A percentile compares a stretch with the other conserved stretches of the same genome.
Conservation (phyloP, 2,113 vertebrate species). For the Lampris megalopsis region DNA sequence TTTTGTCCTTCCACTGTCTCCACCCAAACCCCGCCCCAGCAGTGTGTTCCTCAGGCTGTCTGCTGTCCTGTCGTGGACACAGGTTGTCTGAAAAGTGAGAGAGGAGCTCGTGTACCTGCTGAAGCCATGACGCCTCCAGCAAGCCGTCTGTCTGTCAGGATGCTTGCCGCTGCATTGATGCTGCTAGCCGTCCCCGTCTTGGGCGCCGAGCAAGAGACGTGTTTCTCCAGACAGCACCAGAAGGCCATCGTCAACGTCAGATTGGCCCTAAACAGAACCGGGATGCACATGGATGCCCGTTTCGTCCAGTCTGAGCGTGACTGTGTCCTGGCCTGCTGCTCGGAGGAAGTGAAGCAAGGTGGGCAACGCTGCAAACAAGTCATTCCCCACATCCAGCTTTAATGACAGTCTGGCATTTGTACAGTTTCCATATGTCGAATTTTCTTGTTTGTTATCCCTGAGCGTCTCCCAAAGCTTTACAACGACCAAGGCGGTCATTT, state of each 20-base stretch:
- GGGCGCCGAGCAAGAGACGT: conserved; percentile 66
- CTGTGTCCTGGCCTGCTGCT: conserved; percentile 82
- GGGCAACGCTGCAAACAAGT: background rate
- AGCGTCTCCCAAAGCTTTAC: too few species aligned
- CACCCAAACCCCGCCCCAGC: background rate
- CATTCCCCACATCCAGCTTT: too few species aligned
- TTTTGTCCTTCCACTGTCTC: background rate
- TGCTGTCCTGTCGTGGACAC: conserved; percentile 23
- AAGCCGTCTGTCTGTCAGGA: background rate
- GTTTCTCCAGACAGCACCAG: conserved; percentile 79
- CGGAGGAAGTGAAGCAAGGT: conserved; percentile 76
- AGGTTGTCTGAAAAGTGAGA: conserved; percentile 10
- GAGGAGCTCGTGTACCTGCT: conserved; percentile 10
- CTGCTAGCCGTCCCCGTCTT: conserved; percentile 26
- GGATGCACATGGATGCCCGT: conserved; percentile 46
- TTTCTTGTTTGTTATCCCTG: too few species aligned
- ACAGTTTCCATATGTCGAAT: too few species aligned
- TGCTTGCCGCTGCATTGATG: background rate
- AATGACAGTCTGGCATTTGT: too few species aligned
- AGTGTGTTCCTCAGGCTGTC: conserved; percentile 50
- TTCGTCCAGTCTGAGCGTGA: conserved; percentile 65
- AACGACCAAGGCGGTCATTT: too few species aligned
- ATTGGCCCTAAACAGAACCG: conserved; percentile 34
- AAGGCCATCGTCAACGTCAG: conserved; percentile 63
- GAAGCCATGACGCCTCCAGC: conserved; percentile 58